Conservation (phyloP, 2,888 invertebrate genomes). For the Napeogenes sylphis region DNA sequence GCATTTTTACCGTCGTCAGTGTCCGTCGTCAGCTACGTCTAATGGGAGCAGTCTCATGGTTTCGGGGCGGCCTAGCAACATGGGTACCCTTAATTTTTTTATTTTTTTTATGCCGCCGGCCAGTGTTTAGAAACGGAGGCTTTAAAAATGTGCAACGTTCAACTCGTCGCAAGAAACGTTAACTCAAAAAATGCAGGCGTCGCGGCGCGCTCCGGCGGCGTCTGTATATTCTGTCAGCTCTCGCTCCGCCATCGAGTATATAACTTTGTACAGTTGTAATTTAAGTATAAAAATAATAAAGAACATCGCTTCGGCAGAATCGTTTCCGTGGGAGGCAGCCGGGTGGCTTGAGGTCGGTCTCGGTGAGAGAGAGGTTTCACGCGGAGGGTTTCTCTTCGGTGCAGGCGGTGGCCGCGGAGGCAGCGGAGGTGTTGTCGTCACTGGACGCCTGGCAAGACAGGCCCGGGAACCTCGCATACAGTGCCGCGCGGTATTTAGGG, state of each 20-base stretch:
- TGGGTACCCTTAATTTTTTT: conserved; percentile 47
- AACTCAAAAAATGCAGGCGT: conserved; percentile 67
- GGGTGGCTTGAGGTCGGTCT: conserved; percentile 30
- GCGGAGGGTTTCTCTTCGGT: conserved; percentile 82
- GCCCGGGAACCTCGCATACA: conserved; percentile 87
- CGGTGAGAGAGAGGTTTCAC: conserved; percentile 48
- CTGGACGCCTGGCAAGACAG: conserved; percentile 80
- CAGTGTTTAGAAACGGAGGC: conserved; percentile 54
- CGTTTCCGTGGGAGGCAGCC: conserved; percentile 46
- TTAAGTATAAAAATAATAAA: conserved; percentile 72
- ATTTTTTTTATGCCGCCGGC: conserved; percentile 63
- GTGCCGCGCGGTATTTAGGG: conserved; percentile 86
- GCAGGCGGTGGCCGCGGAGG: conserved; percentile 82
- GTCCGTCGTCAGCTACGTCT: conserved; percentile 54
- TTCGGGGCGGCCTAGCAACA: conserved; percentile 60
- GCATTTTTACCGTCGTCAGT: conserved; percentile 59
- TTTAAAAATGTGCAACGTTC: conserved; percentile 74
- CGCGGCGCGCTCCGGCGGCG: conserved; percentile 18
- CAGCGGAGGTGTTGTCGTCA: conserved; percentile 81
- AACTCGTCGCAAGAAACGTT: conserved; percentile 69
- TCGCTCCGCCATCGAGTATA: conserved; percentile 67
- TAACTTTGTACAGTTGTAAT: conserved; percentile 69
- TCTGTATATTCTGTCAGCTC: conserved; percentile 65
- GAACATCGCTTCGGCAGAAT: conserved; percentile 64
- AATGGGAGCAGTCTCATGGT: conserved; percentile 70